Evolutionary conservation across 92 coral and sea anemone genomes (phyloP), one percentile per base, ranked within the genome.

Genomic region (Phenganax subtilis): DNA sequence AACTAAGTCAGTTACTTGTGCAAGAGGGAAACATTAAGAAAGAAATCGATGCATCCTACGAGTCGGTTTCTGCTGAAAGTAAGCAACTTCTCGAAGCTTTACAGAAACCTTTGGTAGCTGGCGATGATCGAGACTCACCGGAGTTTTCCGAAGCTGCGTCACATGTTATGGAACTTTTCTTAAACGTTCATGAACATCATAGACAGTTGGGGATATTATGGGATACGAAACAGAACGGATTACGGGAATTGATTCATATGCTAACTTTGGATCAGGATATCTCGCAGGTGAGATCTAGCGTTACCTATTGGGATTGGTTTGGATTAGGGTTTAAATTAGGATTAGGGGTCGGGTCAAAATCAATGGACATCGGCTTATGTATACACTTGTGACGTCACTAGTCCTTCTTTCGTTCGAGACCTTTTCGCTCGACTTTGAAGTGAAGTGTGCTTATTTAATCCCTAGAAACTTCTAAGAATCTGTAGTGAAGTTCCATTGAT

Each of bases 181-280:
- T 92, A 3, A 97, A 96, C 51, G 99, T 96, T 20, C 99, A 96
- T 55, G 99, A 96, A 75, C 97, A 96, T 67, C 97, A 96, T 80
- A 87, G 99, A 69, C 99, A 96, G 84, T 88, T 96, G 68, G 93
- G 96, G 76, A 87, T 85, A 75, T 85, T 96, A 86, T 96, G 93
- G 97, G 99, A 96, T 67, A 87, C 86, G 53, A 93, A 90, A 25
- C 87, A 92, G 67, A 70, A 89, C 44, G 84, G 86, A 55, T 84
- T 96, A 53, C 88, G 90, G 64, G 99, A 96, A 58, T 91, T 88
- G 77, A 87, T 96, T 37, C 99, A 96, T 56, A 75, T 96, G 85
- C 92, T 97, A 61, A 96, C 86, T 92, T 90, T 96, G 81, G 99
- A 96, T 72, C 99, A 96, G 84, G 99, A 96, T 84, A 96, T 97